Percentiles rank a stretch among this genome's conserved stretches.
These are phyloP conservation scores for Ursus arctos DNA, from an alignment of 2,113 vertebrate genomes.

Conservation along the genomic window DNA sequence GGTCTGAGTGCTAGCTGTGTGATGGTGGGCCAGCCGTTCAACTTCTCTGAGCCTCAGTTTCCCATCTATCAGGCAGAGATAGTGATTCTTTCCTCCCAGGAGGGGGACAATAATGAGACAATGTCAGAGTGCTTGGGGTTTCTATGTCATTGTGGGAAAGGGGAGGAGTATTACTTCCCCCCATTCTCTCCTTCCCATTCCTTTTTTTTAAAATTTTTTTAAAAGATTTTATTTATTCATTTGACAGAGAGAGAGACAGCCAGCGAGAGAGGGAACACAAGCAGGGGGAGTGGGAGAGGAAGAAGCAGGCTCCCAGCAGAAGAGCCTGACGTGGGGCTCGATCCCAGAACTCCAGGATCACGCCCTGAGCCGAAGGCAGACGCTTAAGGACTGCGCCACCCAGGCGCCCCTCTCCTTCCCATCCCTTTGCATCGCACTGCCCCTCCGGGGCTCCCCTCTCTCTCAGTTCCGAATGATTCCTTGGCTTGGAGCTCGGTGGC, in stretches of 20 bases:
- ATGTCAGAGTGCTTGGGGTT: background rate
- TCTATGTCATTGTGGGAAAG: background rate
- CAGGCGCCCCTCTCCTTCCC: background rate
- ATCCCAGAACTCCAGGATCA: too few relatives aligned
- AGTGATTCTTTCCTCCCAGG: background rate
- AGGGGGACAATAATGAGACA: background rate
- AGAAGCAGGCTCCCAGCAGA: too few relatives aligned
- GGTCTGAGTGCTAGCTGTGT: background rate
- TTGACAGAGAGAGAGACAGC: too few relatives aligned
- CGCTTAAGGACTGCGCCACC: too few relatives aligned
- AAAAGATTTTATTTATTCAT: too few relatives aligned
- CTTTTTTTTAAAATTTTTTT: background rate
- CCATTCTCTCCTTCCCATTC: background rate
- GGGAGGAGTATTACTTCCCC: rapidly evolving
- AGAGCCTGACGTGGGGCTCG: too few relatives aligned
- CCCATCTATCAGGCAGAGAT: background rate
- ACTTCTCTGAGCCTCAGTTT: background rate
- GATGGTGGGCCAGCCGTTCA: background rate
- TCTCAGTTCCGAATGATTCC: background rate
- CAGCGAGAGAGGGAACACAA: too few relatives aligned
- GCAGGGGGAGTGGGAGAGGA: too few relatives aligned
- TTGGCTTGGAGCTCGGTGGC: rapidly evolving
- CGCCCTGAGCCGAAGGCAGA: too few relatives aligned
- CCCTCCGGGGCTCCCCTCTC: background rate
- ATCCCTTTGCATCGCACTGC: background rate